Conservation (phyloP, 2,888 invertebrate species). For the Sminthurinus aureus region DNA sequence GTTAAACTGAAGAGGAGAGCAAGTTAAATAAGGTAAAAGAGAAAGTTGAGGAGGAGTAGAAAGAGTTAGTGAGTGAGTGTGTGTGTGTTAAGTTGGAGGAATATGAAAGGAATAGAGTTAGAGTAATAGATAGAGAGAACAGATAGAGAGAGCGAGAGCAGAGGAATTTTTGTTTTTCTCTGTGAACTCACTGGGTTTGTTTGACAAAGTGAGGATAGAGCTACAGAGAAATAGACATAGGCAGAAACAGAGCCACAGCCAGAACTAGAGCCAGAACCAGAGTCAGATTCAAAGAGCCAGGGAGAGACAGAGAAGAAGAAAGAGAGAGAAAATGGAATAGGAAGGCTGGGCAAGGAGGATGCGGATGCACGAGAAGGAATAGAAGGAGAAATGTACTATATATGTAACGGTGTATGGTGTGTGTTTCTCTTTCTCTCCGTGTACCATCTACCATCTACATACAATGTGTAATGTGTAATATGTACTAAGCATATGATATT, state of each 20-base stretch:
- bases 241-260: too few species aligned
- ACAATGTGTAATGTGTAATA: background rate
- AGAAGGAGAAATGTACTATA: background rate
- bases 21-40: background rate
- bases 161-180: background rate
- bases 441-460: background rate
- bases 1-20: background rate
- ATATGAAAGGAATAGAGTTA: background rate
- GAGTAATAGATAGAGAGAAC: background rate
- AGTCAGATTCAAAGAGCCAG: background rate
- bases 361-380: constrained; percentile 1
- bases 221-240: background rate
- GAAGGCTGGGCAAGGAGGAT: background rate
- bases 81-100: background rate
- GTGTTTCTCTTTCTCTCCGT: background rate
- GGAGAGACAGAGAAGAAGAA: background rate
- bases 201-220: background rate
- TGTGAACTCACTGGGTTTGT: background rate
- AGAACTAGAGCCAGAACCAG: too few species aligned
- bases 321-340: background rate
- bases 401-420: background rate
- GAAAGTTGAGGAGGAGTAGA: background rate
- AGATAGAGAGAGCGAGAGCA: background rate
- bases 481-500: background rate
- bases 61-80: background rate